Conservation (phyloP, 2,888 invertebrate species). For the Drosophila diplacantha region DNA sequence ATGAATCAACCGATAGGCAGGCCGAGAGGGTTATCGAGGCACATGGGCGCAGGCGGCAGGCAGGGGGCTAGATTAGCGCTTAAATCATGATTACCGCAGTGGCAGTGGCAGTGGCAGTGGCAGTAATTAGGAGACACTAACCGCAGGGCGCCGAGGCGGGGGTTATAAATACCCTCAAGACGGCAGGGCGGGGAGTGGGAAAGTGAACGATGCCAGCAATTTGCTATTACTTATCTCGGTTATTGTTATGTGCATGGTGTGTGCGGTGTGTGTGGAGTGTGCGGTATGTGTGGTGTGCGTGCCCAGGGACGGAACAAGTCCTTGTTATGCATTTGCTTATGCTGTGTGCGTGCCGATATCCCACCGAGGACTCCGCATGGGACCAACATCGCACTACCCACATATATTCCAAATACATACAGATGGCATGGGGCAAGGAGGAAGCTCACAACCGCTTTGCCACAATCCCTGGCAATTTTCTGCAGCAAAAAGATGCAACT, state of each 20-base stretch:
- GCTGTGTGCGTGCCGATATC: conserved; percentile 56
- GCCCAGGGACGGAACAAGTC: not conserved
- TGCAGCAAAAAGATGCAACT: conserved; percentile 15
- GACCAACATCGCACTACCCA: not conserved
- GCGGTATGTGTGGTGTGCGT: conserved; percentile 6
- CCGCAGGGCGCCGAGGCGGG: conserved; percentile 3
- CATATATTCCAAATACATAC: not conserved
- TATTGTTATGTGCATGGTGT: conserved; percentile 46
- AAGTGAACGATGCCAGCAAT: conserved; percentile 54
- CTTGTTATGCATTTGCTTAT: conserved; percentile 54
- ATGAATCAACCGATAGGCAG: conserved; percentile 5
- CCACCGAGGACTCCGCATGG: conserved; percentile 28
- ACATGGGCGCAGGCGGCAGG: conserved; percentile 1
- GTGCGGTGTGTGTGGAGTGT: conserved; percentile 4
- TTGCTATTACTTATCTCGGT: conserved; percentile 63
- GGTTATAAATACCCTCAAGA: conserved; percentile 49
- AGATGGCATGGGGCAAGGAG: not conserved
- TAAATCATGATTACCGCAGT: conserved; percentile 64
- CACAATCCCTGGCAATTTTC: conserved; percentile 1
- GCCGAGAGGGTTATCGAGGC: conserved; percentile 3
- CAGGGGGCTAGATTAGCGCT: conserved; percentile 53
- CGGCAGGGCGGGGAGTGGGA: conserved; percentile 24
- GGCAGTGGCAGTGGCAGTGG: conserved; percentile 40
- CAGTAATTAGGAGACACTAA: conserved; percentile 58
- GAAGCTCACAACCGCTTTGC: not conserved